Evolutionary conservation across 2,888 invertebrate genomes (phyloP).

Genomic region (Drosophila macrospina): DNA sequence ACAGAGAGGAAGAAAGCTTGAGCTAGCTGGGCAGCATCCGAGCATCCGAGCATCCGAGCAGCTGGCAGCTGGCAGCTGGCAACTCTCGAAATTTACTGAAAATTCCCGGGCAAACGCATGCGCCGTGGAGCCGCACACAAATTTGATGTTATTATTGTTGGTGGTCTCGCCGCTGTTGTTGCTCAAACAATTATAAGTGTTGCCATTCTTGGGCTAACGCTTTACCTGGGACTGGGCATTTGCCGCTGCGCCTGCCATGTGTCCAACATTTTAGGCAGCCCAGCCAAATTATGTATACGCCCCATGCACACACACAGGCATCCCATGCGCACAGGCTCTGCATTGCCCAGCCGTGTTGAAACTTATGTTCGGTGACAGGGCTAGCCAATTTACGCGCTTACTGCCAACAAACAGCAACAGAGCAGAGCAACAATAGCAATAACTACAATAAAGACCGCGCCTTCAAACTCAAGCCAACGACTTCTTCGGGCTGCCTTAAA

Average conservation of each 20-base stretch:
- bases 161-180: conserved; percentile 30
- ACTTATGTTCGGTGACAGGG: conserved; percentile 67
- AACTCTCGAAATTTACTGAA: conserved; percentile 47
- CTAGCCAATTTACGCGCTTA: conserved; percentile 76
- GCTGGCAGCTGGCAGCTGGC: conserved; percentile 6
- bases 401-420: conserved; percentile 42
- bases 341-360: conserved; percentile 46
- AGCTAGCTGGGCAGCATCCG: conserved; percentile 43
- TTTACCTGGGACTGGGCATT: conserved; percentile 56
- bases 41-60: too few species aligned
- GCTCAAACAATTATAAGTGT: conserved; percentile 82
- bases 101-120: conserved; percentile 86
- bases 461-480: conserved; percentile 24
- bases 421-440: neutral
- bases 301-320: too few species aligned
- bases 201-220: conserved; percentile 67
- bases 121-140: conserved; percentile 74
- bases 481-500: conserved; percentile 56
- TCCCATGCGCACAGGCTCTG: conserved; percentile 32
- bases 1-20: conserved; percentile 4
- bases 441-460: conserved; percentile 41
- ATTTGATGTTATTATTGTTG: conserved; percentile 11
- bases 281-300: conserved; percentile 79
- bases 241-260: conserved; percentile 31
- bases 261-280: conserved; percentile 70